Base-by-base conservation (phyloP, 1,140 invertebrate species). In the Zaprionus ghesquierei region DNA sequence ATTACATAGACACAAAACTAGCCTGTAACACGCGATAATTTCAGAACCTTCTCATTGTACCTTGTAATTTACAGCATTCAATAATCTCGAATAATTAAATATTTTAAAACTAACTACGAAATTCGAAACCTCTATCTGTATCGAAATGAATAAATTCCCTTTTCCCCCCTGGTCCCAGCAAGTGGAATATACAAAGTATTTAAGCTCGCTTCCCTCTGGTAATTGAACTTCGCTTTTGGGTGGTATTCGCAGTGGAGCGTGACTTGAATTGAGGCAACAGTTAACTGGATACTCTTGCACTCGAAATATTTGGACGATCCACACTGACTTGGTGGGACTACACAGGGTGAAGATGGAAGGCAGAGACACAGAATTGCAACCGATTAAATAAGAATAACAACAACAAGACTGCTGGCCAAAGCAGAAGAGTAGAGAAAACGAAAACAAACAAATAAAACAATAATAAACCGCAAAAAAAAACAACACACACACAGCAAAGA, bases 281-380 rank as follows among this genome's bases (percentile, higher is more conserved):
- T 53, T 59, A 46, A 54, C 41, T 58, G 33, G 51, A 51, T 20
- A 58, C 44, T 46, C 54, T 44, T 46, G 29, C 35, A 25, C 29
- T 49, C 29, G 25, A 13, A 44, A 58, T 62, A 61, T 56, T 73
- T 69, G 65, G 53, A 44, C 51, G 75, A 64, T 78, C 78, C 75
- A 75, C 69, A 70, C 69, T 78, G 79, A 78, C 79, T 77, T 35
- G 18, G 29, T 29, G 29, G 27, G 44, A 60, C 25, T 18, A 60
- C 18, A 25, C 15, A 49, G 41, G n/a, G 13, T 53, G 49, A 50
- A 9, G 18, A 61, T 20, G 18, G 41, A 29, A 29, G 6, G 27
- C 18, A 15, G 6, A 13, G 41, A 75, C 51, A 75, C 51, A 38
- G 56, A 75, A 86, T 69, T 75, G 81, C 81, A 85, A 86, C 81